Evolutionary conservation across 2,113 vertebrate genomes (phyloP), one percentile per base, ranked within the genome.

Genomic region (Neotragus moschatus): DNA sequence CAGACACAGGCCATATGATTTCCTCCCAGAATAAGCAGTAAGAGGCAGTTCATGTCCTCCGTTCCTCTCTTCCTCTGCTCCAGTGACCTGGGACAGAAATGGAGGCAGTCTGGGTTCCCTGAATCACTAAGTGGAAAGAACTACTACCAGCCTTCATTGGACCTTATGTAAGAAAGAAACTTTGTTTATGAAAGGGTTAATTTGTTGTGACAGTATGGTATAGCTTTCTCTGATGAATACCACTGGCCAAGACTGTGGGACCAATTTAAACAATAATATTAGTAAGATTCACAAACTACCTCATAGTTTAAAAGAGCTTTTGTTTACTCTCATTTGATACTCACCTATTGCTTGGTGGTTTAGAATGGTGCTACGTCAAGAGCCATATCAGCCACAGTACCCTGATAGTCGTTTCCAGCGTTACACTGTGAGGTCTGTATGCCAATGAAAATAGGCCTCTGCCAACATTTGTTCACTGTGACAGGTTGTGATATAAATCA

Each of bases 361-460:
- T 98, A 99, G 99, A 97, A 99, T 99, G 39, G 99, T 99, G 81
- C 97, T 99, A 87, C 99, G 99, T 96, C 99, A 99, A 98, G 99
- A 99, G 73, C 99, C 99, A 0, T 99, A 99, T 93, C 99, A 99
- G 90, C 92, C 98, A 0, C 99, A 99, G 73, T 99, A 99, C 97
- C 99, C 99, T 0, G 99, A 99, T 97, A 99, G 99, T 95, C 99
- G 99, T 94, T 99, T 99, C 98, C 99, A 99, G 98, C 99, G 99
- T 98, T 99, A 99, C 91, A 99, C 99, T 98, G 99, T 99, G 97
- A 99, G 99, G 99, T 99, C 98, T 98, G 99, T 99, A 97, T 75
- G 96, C 66, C 88, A 81, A 43, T 9, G 19, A 73, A 19, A 43
- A 33, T 2, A 36, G 2, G 85, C 33, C 19, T 66, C 16, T 39